Evolutionary conservation across 2,113 vertebrate species (phyloP), one percentile per base, ranked within the genome.

Genomic region (Oryzias javanicus): DNA sequence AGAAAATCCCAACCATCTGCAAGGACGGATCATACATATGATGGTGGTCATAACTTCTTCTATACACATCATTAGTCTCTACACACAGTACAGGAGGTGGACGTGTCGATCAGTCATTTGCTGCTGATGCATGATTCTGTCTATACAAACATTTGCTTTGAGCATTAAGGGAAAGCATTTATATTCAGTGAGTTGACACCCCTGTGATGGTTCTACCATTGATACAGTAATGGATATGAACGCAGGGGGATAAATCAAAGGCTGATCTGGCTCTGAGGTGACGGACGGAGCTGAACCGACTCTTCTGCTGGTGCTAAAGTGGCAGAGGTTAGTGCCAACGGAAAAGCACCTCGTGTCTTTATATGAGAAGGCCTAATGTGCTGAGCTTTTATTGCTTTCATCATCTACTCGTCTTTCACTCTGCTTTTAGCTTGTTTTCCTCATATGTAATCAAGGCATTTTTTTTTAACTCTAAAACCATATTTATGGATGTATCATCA

Each of bases 331-430:
- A 16, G 46, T 29, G 50, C 61, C 17, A 50, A 22, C 46, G 42
- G 56, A 82, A 67, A 35, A 74, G 74, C 58, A 45, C 56, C 61
- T 60, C 51, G 47, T 70, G 57, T 69, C 60, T 56, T 67, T 61
- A 69, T 47, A 57, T 49, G 51, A 67, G 50, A 40, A 14, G 44
- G 14, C 50, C 59, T 69, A 57, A 68, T 51, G 41, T 42, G 45
- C 55, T 19, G 2, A 18, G 55, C 42, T 56, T 62, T 65, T 56
- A 48, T 64, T 49, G 22, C 67, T 63, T n/a, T 50, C 46, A 57
- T 42, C 24, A 22, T 56, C 55, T 47, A 16, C 35, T 24, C 20
- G 24, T 64, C 27, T 64, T 29, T 51, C 12, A 27, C 45, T 49
- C 5, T 60, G 19, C n/a, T 45, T 42, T 47, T 27, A 42, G 35